These are phyloP conservation scores for Drosophila sproati DNA, from an alignment of 1,140 invertebrate genomes.

Conservation along the genomic window DNA sequence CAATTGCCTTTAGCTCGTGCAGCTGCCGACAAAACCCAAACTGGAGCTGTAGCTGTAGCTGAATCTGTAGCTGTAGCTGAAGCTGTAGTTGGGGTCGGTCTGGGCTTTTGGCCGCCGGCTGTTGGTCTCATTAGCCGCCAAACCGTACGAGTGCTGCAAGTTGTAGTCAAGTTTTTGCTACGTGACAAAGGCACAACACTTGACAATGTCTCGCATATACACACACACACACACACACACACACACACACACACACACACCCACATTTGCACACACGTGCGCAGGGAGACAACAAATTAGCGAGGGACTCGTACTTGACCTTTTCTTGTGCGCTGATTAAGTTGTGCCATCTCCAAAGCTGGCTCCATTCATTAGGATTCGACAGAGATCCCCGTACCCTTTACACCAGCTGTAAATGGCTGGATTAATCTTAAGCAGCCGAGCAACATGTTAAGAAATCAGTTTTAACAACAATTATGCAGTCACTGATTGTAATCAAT, in stretches of 20 bases:
- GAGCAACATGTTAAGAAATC: no score
- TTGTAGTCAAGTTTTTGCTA: conserved; percentile 74
- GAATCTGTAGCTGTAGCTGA: conserved; percentile 10
- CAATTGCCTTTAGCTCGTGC: conserved; percentile 26
- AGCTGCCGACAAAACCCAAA: conserved; percentile 32
- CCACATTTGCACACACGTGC: neutral
- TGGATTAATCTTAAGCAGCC: neutral
- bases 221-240: conserved; percentile 47
- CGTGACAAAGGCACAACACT: conserved; percentile 79
- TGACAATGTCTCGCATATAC: conserved; percentile 66
- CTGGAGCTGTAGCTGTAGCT: conserved; percentile 20
- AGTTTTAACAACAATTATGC: no score
- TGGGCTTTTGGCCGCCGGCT: conserved; percentile 65
- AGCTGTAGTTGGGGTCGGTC: conserved; percentile 18
- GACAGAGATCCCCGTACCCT: neutral
- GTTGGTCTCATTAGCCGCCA: conserved; percentile 53
- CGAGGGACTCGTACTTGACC: conserved; percentile 73
- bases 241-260: neutral
- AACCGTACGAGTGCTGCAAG: conserved; percentile 41
- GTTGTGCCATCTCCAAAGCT: conserved; percentile 44
- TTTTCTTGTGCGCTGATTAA: conserved; percentile 70
- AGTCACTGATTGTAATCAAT: no score
- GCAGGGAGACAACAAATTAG: conserved; percentile 69
- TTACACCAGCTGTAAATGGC: conserved; percentile 12
- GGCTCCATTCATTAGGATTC: conserved; percentile 24